Evolutionary conservation across 2,888 invertebrate genomes (phyloP).

Genomic region (Muschampia plurimacula): DNA sequence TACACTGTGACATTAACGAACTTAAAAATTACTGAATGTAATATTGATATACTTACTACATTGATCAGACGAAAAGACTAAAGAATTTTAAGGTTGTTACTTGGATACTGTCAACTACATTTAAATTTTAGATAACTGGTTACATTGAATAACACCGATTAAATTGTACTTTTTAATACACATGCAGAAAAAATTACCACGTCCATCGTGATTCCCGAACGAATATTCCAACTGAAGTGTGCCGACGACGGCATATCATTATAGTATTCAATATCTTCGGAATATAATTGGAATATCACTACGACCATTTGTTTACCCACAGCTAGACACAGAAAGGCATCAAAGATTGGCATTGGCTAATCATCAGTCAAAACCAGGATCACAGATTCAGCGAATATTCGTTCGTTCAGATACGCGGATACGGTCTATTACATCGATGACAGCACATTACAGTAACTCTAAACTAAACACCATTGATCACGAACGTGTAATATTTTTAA

Average conservation of each 20-base stretch:
- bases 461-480: slow-evolving; percentile 47
- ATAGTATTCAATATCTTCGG: not conserved
- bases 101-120: slow-evolving; percentile 62
- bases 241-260: not conserved
- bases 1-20: slow-evolving; percentile 86
- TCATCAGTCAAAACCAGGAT: not conserved
- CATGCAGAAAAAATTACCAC: slow-evolving; percentile 39
- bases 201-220: slow-evolving; percentile 27
- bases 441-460: slow-evolving; percentile 45
- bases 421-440: slow-evolving; percentile 44
- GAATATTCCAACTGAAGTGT: slow-evolving; percentile 17
- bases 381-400: slow-evolving; percentile 7
- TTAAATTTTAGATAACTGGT: slow-evolving; percentile 53
- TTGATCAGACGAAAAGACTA: slow-evolving; percentile 64
- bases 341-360: slow-evolving; percentile 6
- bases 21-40: slow-evolving; percentile 77
- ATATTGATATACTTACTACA: slow-evolving; percentile 72
- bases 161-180: slow-evolving; percentile 61
- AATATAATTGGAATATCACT: no score
- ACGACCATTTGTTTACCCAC: not conserved
- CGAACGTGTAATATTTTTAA: slow-evolving; percentile 40
- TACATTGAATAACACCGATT: slow-evolving; percentile 58
- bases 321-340: not conserved
- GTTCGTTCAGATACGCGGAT: slow-evolving; percentile 44
- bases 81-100: slow-evolving; percentile 53